Percentiles rank a stretch among this genome's conserved stretches.
Evolutionary conservation across 2,888 invertebrate species (phyloP).

Genomic region (Noctua comes): DNA sequence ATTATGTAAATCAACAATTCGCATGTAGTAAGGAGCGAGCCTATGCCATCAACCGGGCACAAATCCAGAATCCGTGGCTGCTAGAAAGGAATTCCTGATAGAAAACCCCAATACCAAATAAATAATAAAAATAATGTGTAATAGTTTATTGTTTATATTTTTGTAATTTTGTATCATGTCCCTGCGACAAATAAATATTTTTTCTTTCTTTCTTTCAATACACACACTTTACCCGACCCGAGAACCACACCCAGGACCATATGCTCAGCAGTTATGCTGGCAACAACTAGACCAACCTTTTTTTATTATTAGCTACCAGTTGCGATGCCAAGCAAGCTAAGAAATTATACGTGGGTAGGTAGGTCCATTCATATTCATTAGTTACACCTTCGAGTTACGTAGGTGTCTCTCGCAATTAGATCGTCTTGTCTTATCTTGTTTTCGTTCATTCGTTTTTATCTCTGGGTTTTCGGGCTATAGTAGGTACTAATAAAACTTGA

Average conservation of each 20-base stretch:
- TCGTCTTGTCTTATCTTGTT: conserved; percentile 32
- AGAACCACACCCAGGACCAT: neutral
- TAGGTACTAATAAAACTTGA: neutral
- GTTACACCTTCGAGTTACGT: conserved; percentile 26
- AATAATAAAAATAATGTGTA: too few species aligned
- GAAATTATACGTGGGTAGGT: conserved; percentile 16
- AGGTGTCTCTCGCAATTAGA: conserved; percentile 37
- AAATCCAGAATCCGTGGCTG: neutral
- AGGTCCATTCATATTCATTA: conserved; percentile 46
- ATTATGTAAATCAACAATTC: neutral
- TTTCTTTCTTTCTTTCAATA: too few species aligned
- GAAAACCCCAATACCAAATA: neutral
- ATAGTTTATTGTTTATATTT: too few species aligned
- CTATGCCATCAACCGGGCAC: neutral
- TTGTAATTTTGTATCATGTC: too few species aligned
- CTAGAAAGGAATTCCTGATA: neutral
- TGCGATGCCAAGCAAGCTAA: conserved; percentile 4
- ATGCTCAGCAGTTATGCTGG: neutral
- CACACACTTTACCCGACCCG: neutral
- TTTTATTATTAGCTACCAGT: neutral
- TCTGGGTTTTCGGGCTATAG: neutral
- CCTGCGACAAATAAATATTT: too few species aligned
- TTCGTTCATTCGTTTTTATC: conserved; percentile 34
- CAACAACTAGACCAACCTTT: neutral
- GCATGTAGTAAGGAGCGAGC: neutral